Evolutionary conservation across 2,797 vertebrate species (phyloP).

Genomic region (Centroberyx gerrardi): DNA sequence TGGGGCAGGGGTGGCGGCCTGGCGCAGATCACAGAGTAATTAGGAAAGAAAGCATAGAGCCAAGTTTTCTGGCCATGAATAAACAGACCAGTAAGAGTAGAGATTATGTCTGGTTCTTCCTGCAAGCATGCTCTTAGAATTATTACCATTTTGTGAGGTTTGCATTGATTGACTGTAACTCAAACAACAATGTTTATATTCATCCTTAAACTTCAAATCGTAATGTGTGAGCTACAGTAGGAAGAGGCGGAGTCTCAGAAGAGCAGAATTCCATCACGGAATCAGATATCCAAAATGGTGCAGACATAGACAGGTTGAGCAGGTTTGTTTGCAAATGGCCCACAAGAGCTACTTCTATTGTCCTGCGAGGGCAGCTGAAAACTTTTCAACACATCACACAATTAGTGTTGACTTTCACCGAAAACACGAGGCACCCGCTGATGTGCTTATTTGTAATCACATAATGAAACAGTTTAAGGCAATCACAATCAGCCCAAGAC

Average conservation of each 20-base stretch:
- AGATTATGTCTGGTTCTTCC: conserved; percentile 24
- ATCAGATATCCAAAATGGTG: conserved; percentile 60
- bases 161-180: conserved; percentile 6
- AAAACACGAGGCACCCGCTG: conserved; percentile 26
- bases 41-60: conserved; percentile 45
- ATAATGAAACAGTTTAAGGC: conserved; percentile 56
- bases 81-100: conserved; percentile 55
- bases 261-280: conserved; percentile 43
- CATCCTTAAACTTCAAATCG: conserved; percentile 15
- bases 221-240: conserved; percentile 33
- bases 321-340: conserved; percentile 68
- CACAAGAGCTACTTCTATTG: conserved; percentile 51
- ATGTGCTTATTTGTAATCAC: conserved; percentile 45
- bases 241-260: conserved; percentile 46
- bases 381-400: conserved; percentile 18
- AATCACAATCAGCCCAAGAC: conserved; percentile 47
- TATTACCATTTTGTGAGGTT: conserved; percentile 20
- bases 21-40: conserved; percentile 54
- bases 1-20: conserved; percentile 53
- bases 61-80: conserved; percentile 46
- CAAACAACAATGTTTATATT: conserved; percentile 28
- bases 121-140: conserved; percentile 20
- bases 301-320: conserved; percentile 74
- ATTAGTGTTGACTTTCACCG: conserved; percentile 24
- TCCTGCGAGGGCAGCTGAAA: conserved; percentile 34